Evolutionary conservation across 2,797 vertebrate genomes (phyloP).

Genomic region (Salarias fasciatus): DNA sequence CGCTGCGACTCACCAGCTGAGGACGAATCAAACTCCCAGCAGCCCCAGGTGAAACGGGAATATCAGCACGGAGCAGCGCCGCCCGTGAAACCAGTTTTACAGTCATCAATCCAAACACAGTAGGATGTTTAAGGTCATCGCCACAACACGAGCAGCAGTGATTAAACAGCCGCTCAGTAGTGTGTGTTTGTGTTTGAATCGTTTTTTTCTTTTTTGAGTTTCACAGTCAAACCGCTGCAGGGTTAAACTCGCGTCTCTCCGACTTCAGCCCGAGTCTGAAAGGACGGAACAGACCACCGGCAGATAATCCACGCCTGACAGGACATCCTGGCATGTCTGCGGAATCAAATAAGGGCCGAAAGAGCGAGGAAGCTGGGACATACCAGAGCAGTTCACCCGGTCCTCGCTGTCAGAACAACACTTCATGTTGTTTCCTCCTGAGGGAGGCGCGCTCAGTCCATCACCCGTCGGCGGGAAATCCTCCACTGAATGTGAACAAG

Average conservation of each 20-base stretch:
- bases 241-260: too few species aligned
- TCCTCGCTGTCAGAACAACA: constrained; percentile 17
- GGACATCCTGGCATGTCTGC: constrained; percentile 42
- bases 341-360: constrained; percentile 62
- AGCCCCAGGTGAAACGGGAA: constrained; percentile 9
- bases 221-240: too few species aligned
- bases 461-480: constrained; percentile 22
- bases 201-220: too few species aligned
- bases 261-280: constrained; percentile 41
- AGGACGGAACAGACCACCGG: constrained; percentile 43
- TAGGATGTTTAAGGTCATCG: too few species aligned
- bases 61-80: neutral
- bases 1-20: constrained; percentile 14
- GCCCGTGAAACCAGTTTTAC: too few species aligned
- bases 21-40: constrained; percentile 5
- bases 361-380: constrained; percentile 28
- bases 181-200: too few species aligned
- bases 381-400: constrained; percentile 34
- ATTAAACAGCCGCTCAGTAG: too few species aligned
- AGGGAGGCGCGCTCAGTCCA: constrained; percentile 35
- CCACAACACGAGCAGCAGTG: too few species aligned
- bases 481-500: neutral
- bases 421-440: constrained; percentile 65
- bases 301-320: constrained; percentile 45
- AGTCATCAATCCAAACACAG: too few species aligned